Percentiles rank a stretch among this genome's conserved stretches.
phyloP scores from a whole-genome alignment of 2,888 invertebrate species.

The Lagria hirta region DNA sequence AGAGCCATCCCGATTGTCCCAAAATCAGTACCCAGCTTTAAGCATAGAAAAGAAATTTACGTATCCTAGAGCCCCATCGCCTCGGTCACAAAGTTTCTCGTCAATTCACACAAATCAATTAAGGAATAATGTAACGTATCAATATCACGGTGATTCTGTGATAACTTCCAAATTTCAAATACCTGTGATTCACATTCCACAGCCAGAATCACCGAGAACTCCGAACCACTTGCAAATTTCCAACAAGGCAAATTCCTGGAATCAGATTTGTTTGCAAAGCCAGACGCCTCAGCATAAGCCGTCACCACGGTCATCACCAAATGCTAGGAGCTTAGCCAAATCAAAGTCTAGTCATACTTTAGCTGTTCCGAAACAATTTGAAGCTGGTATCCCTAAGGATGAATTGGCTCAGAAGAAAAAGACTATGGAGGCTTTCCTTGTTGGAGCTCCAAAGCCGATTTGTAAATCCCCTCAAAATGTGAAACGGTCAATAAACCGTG shows the following conservation, averaged over 20 bases:
- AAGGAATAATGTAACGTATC: too few species aligned
- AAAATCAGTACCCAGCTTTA: too few species aligned
- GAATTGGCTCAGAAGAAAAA: conserved; percentile 69
- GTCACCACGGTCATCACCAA: conserved; percentile 53
- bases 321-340: conserved; percentile 54
- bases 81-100: too few species aligned
- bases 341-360: conserved; percentile 76
- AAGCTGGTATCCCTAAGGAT: conserved; percentile 71
- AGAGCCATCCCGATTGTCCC: too few species aligned
- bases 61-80: too few species aligned
- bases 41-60: too few species aligned
- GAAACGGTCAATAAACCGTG: conserved; percentile 51
- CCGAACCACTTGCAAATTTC: conserved; percentile 50
- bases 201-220: conserved; percentile 29
- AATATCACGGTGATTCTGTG: conserved; percentile 51
- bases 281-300: conserved; percentile 43
- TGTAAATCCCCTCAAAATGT: conserved; percentile 54
- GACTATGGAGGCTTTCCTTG: conserved; percentile 74
- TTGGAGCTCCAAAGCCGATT: too few species aligned
- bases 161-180: conserved; percentile 54
- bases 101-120: too few species aligned
- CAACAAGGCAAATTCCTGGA: conserved; percentile 80
- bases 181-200: conserved; percentile 44
- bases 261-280: conserved; percentile 62
- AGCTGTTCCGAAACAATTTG: conserved; percentile 76